Conservation (phyloP, 2,797 vertebrate species). For the Yasuhikotakia modesta region DNA sequence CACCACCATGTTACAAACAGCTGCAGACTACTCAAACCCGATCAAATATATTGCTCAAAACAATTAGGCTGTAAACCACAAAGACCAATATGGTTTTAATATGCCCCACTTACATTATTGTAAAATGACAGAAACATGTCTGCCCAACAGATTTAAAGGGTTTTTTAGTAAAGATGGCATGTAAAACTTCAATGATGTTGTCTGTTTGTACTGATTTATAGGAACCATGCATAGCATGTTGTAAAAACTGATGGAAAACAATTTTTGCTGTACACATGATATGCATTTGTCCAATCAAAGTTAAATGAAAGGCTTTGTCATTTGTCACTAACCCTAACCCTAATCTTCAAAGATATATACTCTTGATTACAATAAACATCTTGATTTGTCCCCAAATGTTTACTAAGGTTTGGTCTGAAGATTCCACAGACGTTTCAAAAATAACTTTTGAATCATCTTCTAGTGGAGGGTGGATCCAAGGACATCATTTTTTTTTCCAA, state of each 20-base stretch:
- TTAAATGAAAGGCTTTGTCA: neutral
- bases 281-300: neutral
- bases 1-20: neutral
- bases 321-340: no score
- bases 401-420: neutral
- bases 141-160: neutral
- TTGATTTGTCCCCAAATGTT: neutral
- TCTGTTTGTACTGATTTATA: neutral
- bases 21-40: neutral
- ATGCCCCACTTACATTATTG: neutral
- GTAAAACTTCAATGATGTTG: neutral
- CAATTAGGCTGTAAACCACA: neutral
- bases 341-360: no score
- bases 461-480: neutral
- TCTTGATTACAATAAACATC: neutral
- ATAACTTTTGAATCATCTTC: neutral
- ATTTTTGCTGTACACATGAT: neutral
- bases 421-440: conserved; percentile 4
- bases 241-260: neutral
- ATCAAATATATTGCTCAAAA: neutral
- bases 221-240: no score
- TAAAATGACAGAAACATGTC: neutral
- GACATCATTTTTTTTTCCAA: no score
- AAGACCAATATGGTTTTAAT: neutral
- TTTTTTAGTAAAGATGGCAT: neutral